Evolutionary conservation across 2,797 vertebrate genomes (phyloP).

Genomic region (Chelonia mydas): DNA sequence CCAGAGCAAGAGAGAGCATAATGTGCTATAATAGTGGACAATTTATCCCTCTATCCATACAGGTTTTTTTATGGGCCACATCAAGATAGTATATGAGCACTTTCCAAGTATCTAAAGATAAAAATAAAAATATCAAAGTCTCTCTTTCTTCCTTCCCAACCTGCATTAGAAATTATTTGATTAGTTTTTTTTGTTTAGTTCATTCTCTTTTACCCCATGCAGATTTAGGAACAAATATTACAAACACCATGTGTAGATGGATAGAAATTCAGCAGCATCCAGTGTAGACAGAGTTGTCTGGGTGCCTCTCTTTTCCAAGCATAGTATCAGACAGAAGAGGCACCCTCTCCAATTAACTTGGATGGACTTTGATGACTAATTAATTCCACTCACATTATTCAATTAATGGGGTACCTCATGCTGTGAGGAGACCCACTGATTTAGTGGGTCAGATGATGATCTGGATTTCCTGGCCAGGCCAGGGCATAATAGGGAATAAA

Average conservation of each 20-base stretch:
- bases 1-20: neutral
- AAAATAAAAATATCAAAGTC: neutral
- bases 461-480: neutral
- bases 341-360: accelerated
- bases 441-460: neutral
- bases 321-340: neutral
- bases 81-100: too few relatives aligned
- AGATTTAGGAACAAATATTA: neutral
- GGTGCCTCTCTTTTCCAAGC: neutral
- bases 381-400: neutral
- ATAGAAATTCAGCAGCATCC: neutral
- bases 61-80: neutral
- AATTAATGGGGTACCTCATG: neutral
- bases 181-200: neutral
- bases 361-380: neutral
- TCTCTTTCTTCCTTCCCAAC: neutral
- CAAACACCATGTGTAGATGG: neutral
- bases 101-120: neutral
- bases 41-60: neutral
- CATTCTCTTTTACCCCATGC: neutral
- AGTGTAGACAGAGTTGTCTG: neutral
- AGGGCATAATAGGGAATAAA: neutral
- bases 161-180: neutral
- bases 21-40: neutral
- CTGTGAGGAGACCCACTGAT: neutral